phyloP scores from a whole-genome alignment of 1,140 invertebrate genomes.

The Aphaenogaster floridana region DNA sequence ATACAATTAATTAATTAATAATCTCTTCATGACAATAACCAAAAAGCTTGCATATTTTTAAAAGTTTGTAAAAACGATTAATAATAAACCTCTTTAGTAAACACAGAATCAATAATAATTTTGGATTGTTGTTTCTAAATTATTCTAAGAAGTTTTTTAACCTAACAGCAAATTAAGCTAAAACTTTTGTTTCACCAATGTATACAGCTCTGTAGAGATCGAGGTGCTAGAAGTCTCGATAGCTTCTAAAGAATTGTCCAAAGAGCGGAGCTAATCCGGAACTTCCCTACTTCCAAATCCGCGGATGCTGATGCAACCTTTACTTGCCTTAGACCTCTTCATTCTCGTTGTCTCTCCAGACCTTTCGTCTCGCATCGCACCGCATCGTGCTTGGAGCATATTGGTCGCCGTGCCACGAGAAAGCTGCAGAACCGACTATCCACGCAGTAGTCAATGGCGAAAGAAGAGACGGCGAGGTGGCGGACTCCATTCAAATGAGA shows the following conservation, averaged over 20 bases:
- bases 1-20: neutral
- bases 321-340: neutral
- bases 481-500: conserved; percentile 83
- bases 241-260: conserved; percentile 71
- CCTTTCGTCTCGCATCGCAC: conserved; percentile 39
- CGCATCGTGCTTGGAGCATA: conserved; percentile 76
- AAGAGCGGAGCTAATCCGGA: conserved; percentile 71
- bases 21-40: neutral
- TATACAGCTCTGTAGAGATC: neutral
- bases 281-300: conserved; percentile 27
- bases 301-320: conserved; percentile 40
- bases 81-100: neutral
- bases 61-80: neutral
- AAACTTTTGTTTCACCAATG: neutral
- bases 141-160: conserved; percentile 2
- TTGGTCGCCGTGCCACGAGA: conserved; percentile 71
- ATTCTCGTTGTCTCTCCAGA: neutral
- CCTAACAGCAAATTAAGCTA: neutral
- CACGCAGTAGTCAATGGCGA: conserved; percentile 69
- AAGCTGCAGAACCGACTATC: conserved; percentile 54
- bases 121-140: neutral
- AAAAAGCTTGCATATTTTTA: neutral
- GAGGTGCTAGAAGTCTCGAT: conserved; percentile 43
- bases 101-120: neutral
- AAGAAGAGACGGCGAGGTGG: conserved; percentile 58